Conservation (phyloP, 2,888 invertebrate species). For the Noctua fimbriata region DNA sequence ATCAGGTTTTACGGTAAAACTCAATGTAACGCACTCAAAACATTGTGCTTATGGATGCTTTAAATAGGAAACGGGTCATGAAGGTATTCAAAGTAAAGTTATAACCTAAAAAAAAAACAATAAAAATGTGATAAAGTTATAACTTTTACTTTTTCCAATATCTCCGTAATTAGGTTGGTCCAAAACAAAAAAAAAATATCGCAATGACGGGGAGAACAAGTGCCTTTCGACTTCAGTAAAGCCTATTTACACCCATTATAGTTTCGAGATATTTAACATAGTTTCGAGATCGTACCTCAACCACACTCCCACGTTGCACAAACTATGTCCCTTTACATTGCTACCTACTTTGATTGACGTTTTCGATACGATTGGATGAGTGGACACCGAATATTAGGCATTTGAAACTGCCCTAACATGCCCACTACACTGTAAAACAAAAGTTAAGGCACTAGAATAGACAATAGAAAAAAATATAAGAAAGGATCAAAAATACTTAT, state of each 20-base stretch:
- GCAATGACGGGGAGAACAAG: too few relatives aligned
- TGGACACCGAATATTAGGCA: slow-evolving; percentile 4
- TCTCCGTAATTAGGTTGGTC: too few relatives aligned
- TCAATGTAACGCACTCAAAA: too few relatives aligned
- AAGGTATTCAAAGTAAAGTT: too few relatives aligned
- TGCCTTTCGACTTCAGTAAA: too few relatives aligned
- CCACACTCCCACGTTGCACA: not conserved
- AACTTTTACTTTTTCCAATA: too few relatives aligned
- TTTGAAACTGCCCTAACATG: slow-evolving; percentile 5
- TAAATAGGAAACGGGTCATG: too few relatives aligned
- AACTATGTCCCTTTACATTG: not conserved
- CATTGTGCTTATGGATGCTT: too few relatives aligned
- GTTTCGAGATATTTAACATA: not conserved
- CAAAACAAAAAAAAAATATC: too few relatives aligned
- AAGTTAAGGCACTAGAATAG: slow-evolving; percentile 75
- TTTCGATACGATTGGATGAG: not conserved
- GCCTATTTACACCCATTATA: not conserved
- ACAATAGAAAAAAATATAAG: slow-evolving; percentile 45
- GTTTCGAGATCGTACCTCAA: not conserved
- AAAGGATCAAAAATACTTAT: slow-evolving; percentile 44
- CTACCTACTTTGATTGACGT: slow-evolving; percentile 22
- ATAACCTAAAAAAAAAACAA: too few relatives aligned
- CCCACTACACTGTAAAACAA: slow-evolving; percentile 55
- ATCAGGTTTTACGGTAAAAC: too few relatives aligned
- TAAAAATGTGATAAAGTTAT: too few relatives aligned